These are phyloP conservation scores for Albula glossodonta DNA, from an alignment of 2,113 vertebrate genomes.

Conservation along the genomic window DNA sequence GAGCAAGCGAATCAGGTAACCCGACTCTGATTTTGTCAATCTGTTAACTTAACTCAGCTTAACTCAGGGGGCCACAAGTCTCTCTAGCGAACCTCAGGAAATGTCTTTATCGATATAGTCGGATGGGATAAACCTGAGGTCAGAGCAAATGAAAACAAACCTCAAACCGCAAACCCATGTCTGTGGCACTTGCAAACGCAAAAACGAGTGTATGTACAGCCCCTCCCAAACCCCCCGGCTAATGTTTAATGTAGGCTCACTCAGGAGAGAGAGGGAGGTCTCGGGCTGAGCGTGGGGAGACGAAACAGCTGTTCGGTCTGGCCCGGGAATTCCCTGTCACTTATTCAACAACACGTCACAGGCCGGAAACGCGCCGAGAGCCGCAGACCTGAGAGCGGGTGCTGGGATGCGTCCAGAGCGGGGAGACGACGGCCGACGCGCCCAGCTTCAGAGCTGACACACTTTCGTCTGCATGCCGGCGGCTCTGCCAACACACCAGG, in stretches of 20 bases:
- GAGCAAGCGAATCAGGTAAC: not conserved
- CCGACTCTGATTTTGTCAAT: not conserved
- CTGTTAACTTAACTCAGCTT: not conserved
- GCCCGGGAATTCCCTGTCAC: not conserved
- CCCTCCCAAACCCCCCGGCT: not conserved
- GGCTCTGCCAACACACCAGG: not conserved
- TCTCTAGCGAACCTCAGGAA: not conserved
- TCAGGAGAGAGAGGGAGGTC: not conserved
- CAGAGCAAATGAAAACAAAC: conserved; percentile 5
- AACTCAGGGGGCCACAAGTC: not conserved
- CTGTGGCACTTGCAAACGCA: not conserved
- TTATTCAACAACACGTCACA: not conserved
- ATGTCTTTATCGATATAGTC: not conserved
- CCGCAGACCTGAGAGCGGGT: not conserved
- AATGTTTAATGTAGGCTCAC: not conserved
- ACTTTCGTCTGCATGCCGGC: not conserved
- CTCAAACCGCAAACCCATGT: not conserved
- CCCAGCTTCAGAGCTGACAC: not conserved
- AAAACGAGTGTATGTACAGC: not conserved
- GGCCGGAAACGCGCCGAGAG: not conserved
- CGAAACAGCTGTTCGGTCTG: conserved; percentile 7
- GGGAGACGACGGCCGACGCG: not conserved
- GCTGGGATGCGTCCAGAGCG: conserved; percentile 1
- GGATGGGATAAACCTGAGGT: not conserved
- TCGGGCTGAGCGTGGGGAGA: not conserved